Evolutionary conservation across 2,888 invertebrate species (phyloP).

Genomic region (Mythimna ferrago): DNA sequence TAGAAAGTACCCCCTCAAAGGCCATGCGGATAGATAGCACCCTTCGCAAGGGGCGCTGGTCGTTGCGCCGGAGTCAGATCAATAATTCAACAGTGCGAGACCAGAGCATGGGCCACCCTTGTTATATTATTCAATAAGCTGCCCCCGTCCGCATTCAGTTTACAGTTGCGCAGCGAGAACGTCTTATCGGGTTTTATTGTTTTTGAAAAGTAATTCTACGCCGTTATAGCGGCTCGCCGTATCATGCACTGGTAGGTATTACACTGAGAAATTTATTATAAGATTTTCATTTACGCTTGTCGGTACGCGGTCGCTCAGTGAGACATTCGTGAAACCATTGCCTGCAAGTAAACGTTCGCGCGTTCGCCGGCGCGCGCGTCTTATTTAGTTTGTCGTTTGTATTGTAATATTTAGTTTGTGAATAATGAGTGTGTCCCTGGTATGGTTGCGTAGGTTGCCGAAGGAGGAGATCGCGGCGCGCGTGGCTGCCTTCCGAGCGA

Average conservation of each 20-base stretch:
- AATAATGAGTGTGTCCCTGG: conserved; percentile 86
- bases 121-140: conserved; percentile 61
- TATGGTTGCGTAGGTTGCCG: conserved; percentile 93
- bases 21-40: conserved; percentile 69
- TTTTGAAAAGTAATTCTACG: conserved; percentile 86
- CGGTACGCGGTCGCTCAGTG: conserved; percentile 68
- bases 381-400: conserved; percentile 45
- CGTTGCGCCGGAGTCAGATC: conserved; percentile 87
- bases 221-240: conserved; percentile 79
- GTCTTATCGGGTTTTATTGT: conserved; percentile 88
- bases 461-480: conserved; percentile 96
- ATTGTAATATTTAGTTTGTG: conserved; percentile 49
- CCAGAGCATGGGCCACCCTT: conserved; percentile 69
- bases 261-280: conserved; percentile 77
- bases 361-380: conserved; percentile 53
- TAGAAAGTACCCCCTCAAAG: conserved; percentile 63
- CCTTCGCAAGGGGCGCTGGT: conserved; percentile 76
- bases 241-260: conserved; percentile 88
- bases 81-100: conserved; percentile 78
- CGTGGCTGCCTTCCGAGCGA: conserved; percentile 96
- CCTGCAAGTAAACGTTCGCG: conserved; percentile 53
- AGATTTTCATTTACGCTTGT: conserved; percentile 77
- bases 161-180: conserved; percentile 71
- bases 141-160: conserved; percentile 67
- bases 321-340: conserved; percentile 59